Evolutionary conservation across 2,113 vertebrate species (phyloP), one percentile per base, ranked within the genome.

Genomic region (Cygnus atratus): DNA sequence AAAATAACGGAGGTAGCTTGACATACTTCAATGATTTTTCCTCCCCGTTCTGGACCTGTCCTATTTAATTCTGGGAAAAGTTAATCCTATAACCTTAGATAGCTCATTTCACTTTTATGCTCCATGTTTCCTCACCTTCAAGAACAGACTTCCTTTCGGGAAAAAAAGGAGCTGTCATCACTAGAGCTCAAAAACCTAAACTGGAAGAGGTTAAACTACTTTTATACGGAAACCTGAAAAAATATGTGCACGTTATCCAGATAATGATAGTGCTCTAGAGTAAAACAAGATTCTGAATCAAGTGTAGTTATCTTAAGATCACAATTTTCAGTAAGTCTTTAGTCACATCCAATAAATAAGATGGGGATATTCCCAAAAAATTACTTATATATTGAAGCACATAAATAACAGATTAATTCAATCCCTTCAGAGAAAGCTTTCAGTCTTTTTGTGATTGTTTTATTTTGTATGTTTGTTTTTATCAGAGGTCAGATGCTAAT

Each of bases 41-140:
- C 22, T 25, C 50, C 50, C 22, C 11, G 13, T 54, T 52, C 44
- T 37, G 28, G 33, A 37, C 35, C 35, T 35, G 41, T 41, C 58
- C 13, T 22, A 2, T 68, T 54, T 33, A 26, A 19, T 37, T 54
- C 70, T 50, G 35, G 43, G 54, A 15, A 44, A 67, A 22, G 33
- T 26, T 22, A 44, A n/a, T 26, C 15, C 17, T 12, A 21, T 6
- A 46, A 61, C 15, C 35, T 33, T 28, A 70, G 19, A 11, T 5
- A 46, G 65, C n/a, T 48, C 46, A 17, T 41, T 43, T 37, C 3
- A 2, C 10, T 71, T 70, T 20, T n/a, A 20, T 0, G 0, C 11
- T 55, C 28, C 61, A 9, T 7, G 10, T 62, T 65, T 52, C 39
- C 66, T 50, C 31, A 29, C 0, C 0, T 16, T 9, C 15, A 35